Evolutionary conservation across 2,888 invertebrate species (phyloP), one percentile per base, ranked within the genome.

Genomic region (Lissonota sp.): DNA sequence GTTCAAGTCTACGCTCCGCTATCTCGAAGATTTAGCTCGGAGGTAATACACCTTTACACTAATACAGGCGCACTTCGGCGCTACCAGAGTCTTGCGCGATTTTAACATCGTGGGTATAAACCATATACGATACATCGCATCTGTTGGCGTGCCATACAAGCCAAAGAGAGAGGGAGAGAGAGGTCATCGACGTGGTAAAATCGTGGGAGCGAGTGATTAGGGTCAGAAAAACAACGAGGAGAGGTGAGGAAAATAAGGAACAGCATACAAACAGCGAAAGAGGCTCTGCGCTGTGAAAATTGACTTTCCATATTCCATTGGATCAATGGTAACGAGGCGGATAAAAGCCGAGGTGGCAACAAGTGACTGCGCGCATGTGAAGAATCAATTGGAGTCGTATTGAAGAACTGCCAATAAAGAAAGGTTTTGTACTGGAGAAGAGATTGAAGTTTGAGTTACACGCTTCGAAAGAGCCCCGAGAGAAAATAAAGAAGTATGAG

Each of bases 121-220:
- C n/a, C 26, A 26, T 26, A 26, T 26, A 60, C 63, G 46, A 39
- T 46, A 39, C 10, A 46, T 58, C 42, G 55, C 16, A 40, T 55
- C 72, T 40, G 53, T 26, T 26, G 26, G 26, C 26, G 3, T 12
- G 12, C 6, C 53, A 53, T 53, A 14, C n/a, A 10, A 49, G 12
- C 49, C 49, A 10, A 14, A 42, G 42, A 37, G 58, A 58, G 60
- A 49, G 60, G 49, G 67, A 67, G 46, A 67, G 46, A 46, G 57
- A 70, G 58, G 39, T 70, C 46, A 58, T 70, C 57, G 57, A 37
- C 70, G 37, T 58, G 58, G 58, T 44, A 69, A 60, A 63, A 72
- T 72, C 62, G 72, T 63, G 53, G 72, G 63, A 75, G 66, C 63
- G 63, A 70, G 57, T 70, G 70, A 76, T 70, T 63, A 70, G 55